Conservation (phyloP, 2,888 invertebrate genomes). For the Mythimna vitellina region DNA sequence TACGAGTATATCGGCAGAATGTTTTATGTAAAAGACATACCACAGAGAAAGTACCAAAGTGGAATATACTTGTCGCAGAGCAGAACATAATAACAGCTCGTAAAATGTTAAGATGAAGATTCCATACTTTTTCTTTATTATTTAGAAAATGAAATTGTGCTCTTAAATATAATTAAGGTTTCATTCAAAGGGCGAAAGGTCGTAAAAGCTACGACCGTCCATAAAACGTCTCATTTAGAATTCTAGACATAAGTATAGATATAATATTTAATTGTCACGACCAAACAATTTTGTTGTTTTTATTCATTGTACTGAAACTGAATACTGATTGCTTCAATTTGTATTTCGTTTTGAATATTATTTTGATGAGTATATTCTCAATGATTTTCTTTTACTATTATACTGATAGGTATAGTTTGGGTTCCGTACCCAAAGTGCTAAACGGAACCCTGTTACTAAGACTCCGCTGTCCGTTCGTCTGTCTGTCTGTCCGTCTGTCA, state of each 20-base stretch:
- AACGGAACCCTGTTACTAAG: too few relatives aligned
- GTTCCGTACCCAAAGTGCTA: too few relatives aligned
- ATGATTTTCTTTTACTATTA: not conserved
- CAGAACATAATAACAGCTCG: constrained; percentile 9
- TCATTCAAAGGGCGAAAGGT: constrained; percentile 35
- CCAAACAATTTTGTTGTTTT: constrained; percentile 43
- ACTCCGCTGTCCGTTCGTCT: too few relatives aligned
- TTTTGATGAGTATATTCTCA: constrained; percentile 2
- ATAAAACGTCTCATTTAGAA: constrained; percentile 57
- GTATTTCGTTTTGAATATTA: constrained; percentile 33
- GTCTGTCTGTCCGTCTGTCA: too few relatives aligned
- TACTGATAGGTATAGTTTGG: not conserved
- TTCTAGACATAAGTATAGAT: constrained; percentile 44
- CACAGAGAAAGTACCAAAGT: constrained; percentile 13
- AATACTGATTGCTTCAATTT: constrained; percentile 42
- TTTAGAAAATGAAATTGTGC: constrained; percentile 50
- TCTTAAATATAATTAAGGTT: constrained; percentile 56
- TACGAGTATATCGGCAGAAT: not conserved
- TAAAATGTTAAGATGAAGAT: constrained; percentile 25
- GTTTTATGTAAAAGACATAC: not conserved
- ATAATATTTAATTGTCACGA: constrained; percentile 49
- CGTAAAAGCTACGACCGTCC: constrained; percentile 47
- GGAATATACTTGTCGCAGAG: constrained; percentile 24
- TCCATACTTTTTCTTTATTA: constrained; percentile 53
- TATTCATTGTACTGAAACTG: constrained; percentile 33